Percentiles rank a stretch among this genome's conserved stretches.
Evolutionary conservation across 2,888 invertebrate genomes (phyloP).

Genomic region (Megastigmus dorsalis): DNA sequence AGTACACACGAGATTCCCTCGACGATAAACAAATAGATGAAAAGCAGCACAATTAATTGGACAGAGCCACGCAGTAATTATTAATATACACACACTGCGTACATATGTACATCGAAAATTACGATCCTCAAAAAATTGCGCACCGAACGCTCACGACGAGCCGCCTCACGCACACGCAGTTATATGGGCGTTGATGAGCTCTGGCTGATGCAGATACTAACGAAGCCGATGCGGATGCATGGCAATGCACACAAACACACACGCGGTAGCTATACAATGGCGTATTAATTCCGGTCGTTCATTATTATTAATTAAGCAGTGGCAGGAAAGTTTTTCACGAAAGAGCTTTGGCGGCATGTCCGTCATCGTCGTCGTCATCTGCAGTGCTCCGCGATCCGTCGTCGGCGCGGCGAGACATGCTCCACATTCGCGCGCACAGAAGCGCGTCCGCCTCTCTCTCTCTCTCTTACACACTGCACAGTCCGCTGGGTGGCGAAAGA

Average conservation of each 20-base stretch:
- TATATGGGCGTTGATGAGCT: too few species aligned
- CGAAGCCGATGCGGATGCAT: background rate
- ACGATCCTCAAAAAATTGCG: too few species aligned
- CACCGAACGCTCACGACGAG: too few species aligned
- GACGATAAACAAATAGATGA: too few species aligned
- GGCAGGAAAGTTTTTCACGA: conserved; percentile 2
- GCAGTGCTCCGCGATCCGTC: background rate
- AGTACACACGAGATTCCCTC: too few species aligned
- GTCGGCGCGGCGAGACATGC: background rate
- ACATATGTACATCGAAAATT: too few species aligned
- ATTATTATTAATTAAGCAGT: conserved; percentile 15
- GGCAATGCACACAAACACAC: background rate
- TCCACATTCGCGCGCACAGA: conserved; percentile 1
- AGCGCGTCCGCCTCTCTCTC: background rate
- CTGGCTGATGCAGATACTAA: too few species aligned
- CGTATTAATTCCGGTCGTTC: conserved; percentile 11
- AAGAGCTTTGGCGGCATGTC: background rate
- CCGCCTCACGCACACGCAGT: background rate
- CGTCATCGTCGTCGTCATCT: too few species aligned
- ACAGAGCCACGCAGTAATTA: too few species aligned
- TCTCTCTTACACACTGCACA: background rate
- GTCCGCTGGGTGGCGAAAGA: background rate
- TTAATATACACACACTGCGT: too few species aligned
- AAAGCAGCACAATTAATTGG: too few species aligned
- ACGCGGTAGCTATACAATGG: background rate